These are phyloP conservation scores for Ctenosaura bakeri DNA, from an alignment of 2,797 vertebrate genomes.

Conservation along the genomic window DNA sequence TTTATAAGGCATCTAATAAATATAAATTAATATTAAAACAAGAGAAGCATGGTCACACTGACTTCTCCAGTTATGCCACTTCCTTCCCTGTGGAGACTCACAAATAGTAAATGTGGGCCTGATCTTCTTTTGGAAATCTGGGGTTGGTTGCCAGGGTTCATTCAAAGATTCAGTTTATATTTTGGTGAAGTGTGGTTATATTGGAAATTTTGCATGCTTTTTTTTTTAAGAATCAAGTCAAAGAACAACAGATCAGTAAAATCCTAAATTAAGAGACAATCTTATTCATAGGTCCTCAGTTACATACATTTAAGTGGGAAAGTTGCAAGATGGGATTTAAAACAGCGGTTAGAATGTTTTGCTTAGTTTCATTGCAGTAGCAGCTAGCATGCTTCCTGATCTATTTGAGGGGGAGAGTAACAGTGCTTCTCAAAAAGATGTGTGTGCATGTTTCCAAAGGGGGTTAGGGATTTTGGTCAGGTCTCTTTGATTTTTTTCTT, in stretches of 20 bases:
- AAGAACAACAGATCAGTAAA: neutral
- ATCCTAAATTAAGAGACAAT: neutral
- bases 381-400: slow-evolving; percentile 55
- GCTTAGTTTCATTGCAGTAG: slow-evolving; percentile 52
- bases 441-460: neutral
- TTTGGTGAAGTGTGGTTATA: no score
- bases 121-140: no score
- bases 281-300: neutral
- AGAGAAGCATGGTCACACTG: no score
- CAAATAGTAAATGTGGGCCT: no score
- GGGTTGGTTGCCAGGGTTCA: no score
- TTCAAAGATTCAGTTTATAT: no score
- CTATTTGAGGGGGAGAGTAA: slow-evolving; percentile 23
- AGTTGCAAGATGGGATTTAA: neutral
- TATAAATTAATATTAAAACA: no score
- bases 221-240: no score
- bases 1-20: no score
- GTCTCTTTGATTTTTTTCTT: slow-evolving; percentile 18
- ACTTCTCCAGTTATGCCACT: no score
- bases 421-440: slow-evolving; percentile 32
- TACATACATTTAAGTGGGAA: neutral
- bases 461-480: neutral
- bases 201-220: no score
- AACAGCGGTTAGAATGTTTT: neutral
- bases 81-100: no score